A percentile compares a stretch with the other conserved stretches of the same genome.
phyloP scores from a whole-genome alignment of 2,797 vertebrate genomes.

The Phalloptychus januarius region DNA sequence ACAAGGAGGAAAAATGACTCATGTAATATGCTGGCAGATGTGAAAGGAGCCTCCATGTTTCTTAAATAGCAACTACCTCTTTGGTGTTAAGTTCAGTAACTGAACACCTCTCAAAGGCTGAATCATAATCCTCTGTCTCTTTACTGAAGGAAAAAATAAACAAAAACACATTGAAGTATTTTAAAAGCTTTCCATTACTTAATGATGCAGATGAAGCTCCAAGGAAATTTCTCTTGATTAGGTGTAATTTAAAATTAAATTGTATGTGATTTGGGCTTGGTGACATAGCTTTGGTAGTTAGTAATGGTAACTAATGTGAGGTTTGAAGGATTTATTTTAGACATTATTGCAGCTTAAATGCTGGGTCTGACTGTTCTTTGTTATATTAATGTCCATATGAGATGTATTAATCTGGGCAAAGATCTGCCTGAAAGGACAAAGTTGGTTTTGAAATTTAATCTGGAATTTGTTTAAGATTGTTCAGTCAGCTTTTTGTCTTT shows the following conservation, averaged over 20 bases:
- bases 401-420: neutral
- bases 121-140: constrained; percentile 22
- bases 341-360: neutral
- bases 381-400: neutral
- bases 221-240: neutral
- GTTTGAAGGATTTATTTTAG: neutral
- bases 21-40: constrained; percentile 45
- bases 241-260: neutral
- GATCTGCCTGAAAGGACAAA: neutral
- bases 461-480: neutral
- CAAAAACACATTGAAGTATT: neutral
- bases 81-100: constrained; percentile 52
- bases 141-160: constrained; percentile 37
- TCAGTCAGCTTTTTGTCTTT: neutral
- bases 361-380: neutral
- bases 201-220: neutral
- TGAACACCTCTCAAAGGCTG: constrained; percentile 32
- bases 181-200: neutral
- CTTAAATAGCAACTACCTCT: constrained; percentile 47
- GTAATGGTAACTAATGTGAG: neutral
- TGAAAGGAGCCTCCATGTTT: constrained; percentile 51
- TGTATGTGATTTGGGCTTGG: neutral
- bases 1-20: constrained; percentile 19
- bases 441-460: neutral
- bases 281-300: neutral